Evolutionary conservation across 2,888 invertebrate species (phyloP).

Genomic region (Arge pagana): DNA sequence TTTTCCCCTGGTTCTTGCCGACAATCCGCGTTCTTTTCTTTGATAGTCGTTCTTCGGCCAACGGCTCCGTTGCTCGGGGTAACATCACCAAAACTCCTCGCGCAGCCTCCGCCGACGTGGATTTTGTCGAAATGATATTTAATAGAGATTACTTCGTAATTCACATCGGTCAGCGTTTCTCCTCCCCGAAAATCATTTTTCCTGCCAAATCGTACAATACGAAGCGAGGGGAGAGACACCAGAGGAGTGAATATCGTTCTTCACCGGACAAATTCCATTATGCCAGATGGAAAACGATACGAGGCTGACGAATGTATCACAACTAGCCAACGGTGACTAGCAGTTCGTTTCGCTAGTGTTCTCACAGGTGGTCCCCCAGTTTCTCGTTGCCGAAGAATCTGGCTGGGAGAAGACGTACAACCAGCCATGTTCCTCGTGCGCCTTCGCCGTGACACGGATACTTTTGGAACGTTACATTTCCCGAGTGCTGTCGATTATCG

Average conservation of each 20-base stretch:
- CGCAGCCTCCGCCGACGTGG: no score
- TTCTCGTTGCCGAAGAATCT: background rate
- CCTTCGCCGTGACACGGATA: background rate
- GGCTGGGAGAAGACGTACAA: background rate
- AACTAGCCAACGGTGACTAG: slow-evolving; percentile 41
- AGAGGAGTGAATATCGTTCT: slow-evolving; percentile 8
- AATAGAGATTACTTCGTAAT: no score
- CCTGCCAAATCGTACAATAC: no score
- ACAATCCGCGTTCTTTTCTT: slow-evolving; percentile 12
- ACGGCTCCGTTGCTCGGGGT: no score
- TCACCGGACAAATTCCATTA: background rate
- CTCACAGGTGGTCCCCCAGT: slow-evolving; percentile 42
- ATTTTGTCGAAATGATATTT: no score
- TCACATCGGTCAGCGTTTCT: no score
- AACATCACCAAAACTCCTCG: no score
- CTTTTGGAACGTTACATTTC: background rate
- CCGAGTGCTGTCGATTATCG: background rate
- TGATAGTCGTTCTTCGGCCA: no score
- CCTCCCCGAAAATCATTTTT: no score
- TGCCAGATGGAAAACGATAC: slow-evolving; percentile 21
- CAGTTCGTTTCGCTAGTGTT: slow-evolving; percentile 39
- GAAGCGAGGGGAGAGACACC: background rate
- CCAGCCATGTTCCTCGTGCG: background rate
- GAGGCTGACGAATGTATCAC: slow-evolving; percentile 44
- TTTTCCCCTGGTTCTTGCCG: slow-evolving; percentile 13